These are phyloP conservation scores for Lissocephala sabroskyi DNA, from an alignment of 2,888 invertebrate species.

Conservation along the genomic window DNA sequence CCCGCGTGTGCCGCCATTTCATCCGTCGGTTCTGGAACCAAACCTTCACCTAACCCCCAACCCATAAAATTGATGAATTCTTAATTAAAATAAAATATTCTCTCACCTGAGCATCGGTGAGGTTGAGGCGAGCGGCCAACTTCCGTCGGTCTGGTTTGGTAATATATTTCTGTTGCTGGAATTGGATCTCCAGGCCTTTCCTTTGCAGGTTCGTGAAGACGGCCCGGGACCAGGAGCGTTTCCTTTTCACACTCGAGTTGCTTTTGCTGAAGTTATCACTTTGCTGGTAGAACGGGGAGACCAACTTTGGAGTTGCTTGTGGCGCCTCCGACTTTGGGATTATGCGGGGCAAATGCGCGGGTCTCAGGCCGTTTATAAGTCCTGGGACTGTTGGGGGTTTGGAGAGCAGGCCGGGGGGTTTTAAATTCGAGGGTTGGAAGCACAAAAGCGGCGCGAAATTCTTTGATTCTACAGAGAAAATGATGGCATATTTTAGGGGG, in stretches of 20 bases:
- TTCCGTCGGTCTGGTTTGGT: constrained; percentile 95
- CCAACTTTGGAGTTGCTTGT: too few relatives aligned
- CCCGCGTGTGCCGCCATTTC: constrained; percentile 90
- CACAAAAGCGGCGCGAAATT: too few relatives aligned
- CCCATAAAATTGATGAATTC: not conserved
- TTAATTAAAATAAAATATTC: not conserved
- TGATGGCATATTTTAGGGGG: too few relatives aligned
- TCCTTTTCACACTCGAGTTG: constrained; percentile 81
- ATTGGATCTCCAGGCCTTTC: constrained; percentile 93
- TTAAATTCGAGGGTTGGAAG: too few relatives aligned
- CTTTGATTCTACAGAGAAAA: too few relatives aligned
- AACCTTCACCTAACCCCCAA: constrained; percentile 82
- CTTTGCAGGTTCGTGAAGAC: constrained; percentile 95
- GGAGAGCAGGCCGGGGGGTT: too few relatives aligned
- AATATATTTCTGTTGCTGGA: constrained; percentile 95
- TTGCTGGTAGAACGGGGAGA: too few relatives aligned
- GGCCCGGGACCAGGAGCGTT: constrained; percentile 95
- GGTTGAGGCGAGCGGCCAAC: constrained; percentile 90
- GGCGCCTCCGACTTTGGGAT: too few relatives aligned
- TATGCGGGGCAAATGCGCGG: too few relatives aligned
- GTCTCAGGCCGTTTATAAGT: too few relatives aligned
- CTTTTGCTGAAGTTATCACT: too few relatives aligned
- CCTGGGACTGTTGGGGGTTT: too few relatives aligned
- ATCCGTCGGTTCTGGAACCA: constrained; percentile 93
- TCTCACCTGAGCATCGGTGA: constrained; percentile 92